These are phyloP conservation scores for Prionailurus bengalensis DNA, from an alignment of 2,113 vertebrate species.

Conservation along the genomic window DNA sequence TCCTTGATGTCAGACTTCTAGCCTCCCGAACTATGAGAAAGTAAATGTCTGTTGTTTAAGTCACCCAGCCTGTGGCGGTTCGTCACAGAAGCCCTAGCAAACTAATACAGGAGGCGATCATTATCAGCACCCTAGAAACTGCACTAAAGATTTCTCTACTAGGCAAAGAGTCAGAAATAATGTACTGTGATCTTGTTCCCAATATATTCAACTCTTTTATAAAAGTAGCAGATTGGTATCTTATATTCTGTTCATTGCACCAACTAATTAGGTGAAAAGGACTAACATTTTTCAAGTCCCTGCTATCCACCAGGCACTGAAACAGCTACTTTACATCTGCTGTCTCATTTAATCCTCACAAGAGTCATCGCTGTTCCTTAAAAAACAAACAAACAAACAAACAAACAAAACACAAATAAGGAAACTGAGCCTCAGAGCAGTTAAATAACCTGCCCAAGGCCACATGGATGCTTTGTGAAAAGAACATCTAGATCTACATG, in stretches of 20 bases:
- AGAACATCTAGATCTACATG: not conserved
- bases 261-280: constrained; percentile 44
- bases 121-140: not conserved
- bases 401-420: not conserved
- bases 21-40: not conserved
- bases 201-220: constrained; percentile 25
- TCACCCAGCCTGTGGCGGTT: not conserved
- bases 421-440: not conserved
- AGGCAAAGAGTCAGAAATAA: not conserved
- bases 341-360: constrained; percentile 33
- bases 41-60: not conserved
- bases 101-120: not conserved
- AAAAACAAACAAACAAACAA: not conserved
- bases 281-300: not conserved
- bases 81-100: not conserved
- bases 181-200: not conserved
- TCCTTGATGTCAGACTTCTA: not conserved
- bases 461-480: not conserved
- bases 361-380: not conserved
- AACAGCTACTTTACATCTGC: not conserved
- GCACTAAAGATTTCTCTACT: not conserved
- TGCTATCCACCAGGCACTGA: not conserved
- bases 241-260: constrained; percentile 26
- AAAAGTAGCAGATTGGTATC: constrained; percentile 32
- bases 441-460: not conserved